A percentile compares a stretch with the other conserved stretches of the same genome.
phyloP scores from a whole-genome alignment of 2,797 vertebrate species.

The Rousettus madagascariensis region DNA sequence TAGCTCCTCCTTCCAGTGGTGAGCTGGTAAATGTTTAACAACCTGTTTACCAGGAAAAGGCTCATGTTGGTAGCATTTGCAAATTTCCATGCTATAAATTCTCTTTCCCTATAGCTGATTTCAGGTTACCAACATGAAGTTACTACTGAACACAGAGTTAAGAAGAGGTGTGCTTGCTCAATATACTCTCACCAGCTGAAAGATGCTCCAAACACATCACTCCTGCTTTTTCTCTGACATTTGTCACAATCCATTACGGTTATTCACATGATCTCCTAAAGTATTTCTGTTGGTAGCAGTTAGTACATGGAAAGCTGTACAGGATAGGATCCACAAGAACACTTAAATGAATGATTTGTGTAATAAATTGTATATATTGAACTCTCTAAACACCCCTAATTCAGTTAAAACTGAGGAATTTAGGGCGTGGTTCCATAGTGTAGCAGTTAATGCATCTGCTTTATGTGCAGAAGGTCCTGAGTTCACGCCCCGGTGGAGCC shows the following conservation, averaged over 20 bases:
- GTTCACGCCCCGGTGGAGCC: no score
- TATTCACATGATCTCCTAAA: not conserved
- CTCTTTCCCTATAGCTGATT: not conserved
- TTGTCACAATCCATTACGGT: not conserved
- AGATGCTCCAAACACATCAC: fast-evolving
- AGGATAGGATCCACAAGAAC: not conserved
- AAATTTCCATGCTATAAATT: not conserved
- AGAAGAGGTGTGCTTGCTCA: not conserved
- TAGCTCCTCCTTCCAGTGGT: not conserved
- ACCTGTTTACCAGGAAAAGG: not conserved
- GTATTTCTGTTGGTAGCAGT: not conserved
- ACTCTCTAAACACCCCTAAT: not conserved
- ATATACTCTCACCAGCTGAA: not conserved
- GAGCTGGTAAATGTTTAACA: not conserved
- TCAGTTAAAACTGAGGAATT: not conserved
- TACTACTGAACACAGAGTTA: not conserved
- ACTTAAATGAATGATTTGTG: not conserved
- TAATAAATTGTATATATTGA: not conserved
- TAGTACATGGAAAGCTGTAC: not conserved
- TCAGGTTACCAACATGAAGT: not conserved
- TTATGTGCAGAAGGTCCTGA: no score
- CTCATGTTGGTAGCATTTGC: not conserved
- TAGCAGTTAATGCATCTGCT: no score
- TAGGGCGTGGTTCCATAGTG: not conserved
- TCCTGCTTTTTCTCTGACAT: not conserved